Conservation (phyloP, 2,888 invertebrate genomes). For the Philereme transversata region DNA sequence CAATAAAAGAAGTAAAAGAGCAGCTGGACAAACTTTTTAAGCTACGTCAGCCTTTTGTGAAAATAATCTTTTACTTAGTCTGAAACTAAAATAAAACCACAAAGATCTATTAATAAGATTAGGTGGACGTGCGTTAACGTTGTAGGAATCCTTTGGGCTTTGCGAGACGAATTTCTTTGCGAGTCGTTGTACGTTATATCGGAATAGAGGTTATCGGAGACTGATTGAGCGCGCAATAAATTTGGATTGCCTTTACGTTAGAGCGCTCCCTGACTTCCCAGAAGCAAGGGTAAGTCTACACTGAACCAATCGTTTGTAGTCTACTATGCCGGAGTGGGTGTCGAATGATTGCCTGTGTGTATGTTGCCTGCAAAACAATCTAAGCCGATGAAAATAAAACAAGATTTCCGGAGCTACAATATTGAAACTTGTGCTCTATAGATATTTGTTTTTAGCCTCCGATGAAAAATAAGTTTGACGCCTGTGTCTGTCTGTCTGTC, state of each 20-base stretch:
- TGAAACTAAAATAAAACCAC: constrained; percentile 31
- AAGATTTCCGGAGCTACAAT: not conserved
- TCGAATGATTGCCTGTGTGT: constrained; percentile 2
- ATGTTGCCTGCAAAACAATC: constrained; percentile 1
- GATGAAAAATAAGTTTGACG: no score
- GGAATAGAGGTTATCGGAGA: constrained; percentile 55
- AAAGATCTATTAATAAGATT: constrained; percentile 36
- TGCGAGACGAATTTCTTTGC: constrained; percentile 49
- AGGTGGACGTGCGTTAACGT: constrained; percentile 32
- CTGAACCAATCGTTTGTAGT: constrained; percentile 11
- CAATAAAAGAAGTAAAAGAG: not conserved
- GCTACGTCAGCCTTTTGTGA: not conserved
- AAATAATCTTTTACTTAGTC: constrained; percentile 17
- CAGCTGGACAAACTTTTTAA: constrained; percentile 3
- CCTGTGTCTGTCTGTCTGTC: no score
- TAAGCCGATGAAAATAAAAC: not conserved
- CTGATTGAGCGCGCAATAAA: constrained; percentile 68
- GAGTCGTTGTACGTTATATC: constrained; percentile 46
- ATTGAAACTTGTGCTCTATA: no score
- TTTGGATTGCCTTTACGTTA: constrained; percentile 61
- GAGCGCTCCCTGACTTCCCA: constrained; percentile 41
- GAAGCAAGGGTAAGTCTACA: constrained; percentile 26
- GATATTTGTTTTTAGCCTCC: no score
- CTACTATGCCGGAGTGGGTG: constrained; percentile 11
- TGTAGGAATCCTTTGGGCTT: constrained; percentile 43